Base-by-base conservation (phyloP, 1,140 invertebrate genomes). In the Meloidogyne chitwoodi region DNA sequence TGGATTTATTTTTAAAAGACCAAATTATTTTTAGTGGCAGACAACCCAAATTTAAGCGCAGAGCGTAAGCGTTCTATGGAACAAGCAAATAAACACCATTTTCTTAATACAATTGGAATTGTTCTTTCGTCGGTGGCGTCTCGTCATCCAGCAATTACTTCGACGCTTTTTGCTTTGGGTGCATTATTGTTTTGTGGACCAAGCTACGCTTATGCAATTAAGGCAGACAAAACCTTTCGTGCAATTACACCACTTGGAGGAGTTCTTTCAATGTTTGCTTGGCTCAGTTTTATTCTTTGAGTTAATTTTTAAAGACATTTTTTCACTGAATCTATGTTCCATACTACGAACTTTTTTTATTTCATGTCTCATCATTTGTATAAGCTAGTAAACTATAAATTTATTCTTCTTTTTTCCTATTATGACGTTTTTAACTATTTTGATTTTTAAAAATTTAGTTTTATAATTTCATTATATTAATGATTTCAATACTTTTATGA, bases 231-330 rank as follows among this genome's bases (percentile, higher is more conserved):
- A 16, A 61, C 56, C 8, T 61, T 73, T 29, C 71, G 71, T 29
- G 44, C 24, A 5, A 24, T 61, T n/a, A 27, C 71, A 10, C 71
- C 71, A 12, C 38, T 56, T 61, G 71, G 71, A 24, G 71, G 71
- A n/a, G 16, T 73, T 14, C 29, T 73, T 5, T 61, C 71, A 24
- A 73, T 73, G 48, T 61, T 73, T 14, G 71, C 71, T 19, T 73
- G 71, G 71, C 38, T 73, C 2, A 73, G 71, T 10, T 73, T 73
- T 24, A 29, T 73, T 19, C 71, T 73, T 8, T 73, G 71, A 73
- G 26, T 38, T 64, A 22, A 12, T 56, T 56, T 44, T 44, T 16
- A 44, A 44, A 44, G 41, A 44, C 41, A 41, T 41, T 44, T 44
- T 44, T 44, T 38, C 8, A n/a, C n/a, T n/a, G n/a, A n/a, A n/a